phyloP scores from a whole-genome alignment of 2,113 vertebrate species.

The Phalacrocorax aristotelis region DNA sequence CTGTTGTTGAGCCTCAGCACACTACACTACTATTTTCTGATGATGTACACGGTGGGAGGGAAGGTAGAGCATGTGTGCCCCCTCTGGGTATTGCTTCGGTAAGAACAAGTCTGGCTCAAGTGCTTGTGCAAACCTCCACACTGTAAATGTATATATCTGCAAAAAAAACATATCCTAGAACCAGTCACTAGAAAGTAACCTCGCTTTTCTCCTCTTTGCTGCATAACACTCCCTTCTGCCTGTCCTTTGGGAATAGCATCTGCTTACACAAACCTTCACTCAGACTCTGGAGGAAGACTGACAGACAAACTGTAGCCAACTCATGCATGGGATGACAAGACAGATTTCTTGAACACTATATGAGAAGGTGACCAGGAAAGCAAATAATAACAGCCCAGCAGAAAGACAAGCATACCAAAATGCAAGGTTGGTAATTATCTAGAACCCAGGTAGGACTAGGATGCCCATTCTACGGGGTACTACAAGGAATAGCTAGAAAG shows the following conservation, averaged over 20 bases:
- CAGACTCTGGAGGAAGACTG: not conserved
- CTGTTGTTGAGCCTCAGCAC: not conserved
- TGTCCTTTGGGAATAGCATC: not conserved
- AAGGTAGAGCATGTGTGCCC: slow-evolving; percentile 14
- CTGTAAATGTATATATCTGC: not conserved
- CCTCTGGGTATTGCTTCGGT: not conserved
- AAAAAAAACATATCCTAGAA: not conserved
- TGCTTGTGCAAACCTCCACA: not conserved
- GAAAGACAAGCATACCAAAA: not conserved
- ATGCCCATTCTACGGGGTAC: not conserved
- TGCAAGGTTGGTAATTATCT: not conserved
- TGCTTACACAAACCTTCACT: not conserved
- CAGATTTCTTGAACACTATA: not conserved
- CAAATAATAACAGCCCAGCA: not conserved
- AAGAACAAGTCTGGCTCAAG: not conserved
- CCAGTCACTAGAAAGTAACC: not conserved
- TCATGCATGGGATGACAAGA: not conserved
- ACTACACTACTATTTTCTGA: not conserved
- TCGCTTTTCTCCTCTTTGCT: not conserved
- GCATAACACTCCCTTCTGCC: not conserved
- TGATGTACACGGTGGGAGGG: fast-evolving
- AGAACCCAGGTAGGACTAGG: not conserved
- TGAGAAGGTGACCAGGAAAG: not conserved
- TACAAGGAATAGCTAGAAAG: not conserved
- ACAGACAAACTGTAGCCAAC: not conserved